Evolutionary conservation across 2,113 vertebrate genomes (phyloP).

Genomic region (Urocynchramus pylzowi): DNA sequence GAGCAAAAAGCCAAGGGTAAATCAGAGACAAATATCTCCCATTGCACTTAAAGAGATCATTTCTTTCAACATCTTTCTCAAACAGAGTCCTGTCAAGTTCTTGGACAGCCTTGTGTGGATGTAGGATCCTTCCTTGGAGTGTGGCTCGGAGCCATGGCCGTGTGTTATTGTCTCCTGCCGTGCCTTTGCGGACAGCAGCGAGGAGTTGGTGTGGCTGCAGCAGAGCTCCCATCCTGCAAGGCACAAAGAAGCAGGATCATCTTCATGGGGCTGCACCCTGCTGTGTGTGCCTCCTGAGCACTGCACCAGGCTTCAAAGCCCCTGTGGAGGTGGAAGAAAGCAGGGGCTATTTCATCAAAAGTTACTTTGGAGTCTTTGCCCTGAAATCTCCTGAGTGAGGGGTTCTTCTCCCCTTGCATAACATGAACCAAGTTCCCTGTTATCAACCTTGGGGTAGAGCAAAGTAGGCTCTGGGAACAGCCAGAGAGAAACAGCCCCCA

Average conservation of each 20-base stretch:
- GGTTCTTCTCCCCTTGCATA: not conserved
- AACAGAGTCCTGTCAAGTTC: constrained; percentile 71
- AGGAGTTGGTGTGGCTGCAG: not conserved
- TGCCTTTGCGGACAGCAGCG: not conserved
- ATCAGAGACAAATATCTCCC: constrained; percentile 84
- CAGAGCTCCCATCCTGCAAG: not conserved
- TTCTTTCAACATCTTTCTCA: constrained; percentile 79
- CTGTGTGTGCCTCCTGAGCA: not conserved
- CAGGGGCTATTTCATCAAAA: not conserved
- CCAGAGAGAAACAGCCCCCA: not conserved
- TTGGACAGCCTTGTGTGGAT: constrained; percentile 53
- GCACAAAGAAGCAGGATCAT: not conserved
- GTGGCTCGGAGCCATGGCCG: not conserved
- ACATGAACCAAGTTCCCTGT: not conserved
- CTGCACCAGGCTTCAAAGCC: not conserved
- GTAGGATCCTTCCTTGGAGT: constrained; percentile 41
- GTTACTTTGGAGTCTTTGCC: not conserved
- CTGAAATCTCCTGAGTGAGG: not conserved
- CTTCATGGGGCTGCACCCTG: not conserved
- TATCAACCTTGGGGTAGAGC: accelerated
- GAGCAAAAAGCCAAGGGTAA: constrained; percentile 85
- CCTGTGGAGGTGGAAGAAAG: not conserved
- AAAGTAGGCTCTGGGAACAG: not conserved
- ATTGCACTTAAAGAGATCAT: constrained; percentile 80
- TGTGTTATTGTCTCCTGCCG: not conserved